Evolutionary conservation across 2,113 vertebrate species (phyloP).

Genomic region (Sphyrna mokarran): DNA sequence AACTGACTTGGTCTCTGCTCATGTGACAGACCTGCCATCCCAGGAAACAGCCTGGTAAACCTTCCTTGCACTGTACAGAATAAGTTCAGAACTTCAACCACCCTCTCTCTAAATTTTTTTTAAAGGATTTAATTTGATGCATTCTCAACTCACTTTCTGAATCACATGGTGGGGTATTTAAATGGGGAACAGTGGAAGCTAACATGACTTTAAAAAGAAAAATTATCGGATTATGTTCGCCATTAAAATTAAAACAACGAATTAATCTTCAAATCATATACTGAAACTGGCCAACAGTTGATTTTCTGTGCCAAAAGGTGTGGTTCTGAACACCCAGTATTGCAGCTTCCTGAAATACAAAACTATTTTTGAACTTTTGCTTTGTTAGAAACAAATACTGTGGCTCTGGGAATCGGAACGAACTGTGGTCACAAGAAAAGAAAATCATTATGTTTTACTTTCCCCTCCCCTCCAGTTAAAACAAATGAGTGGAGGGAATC

Average conservation of each 20-base stretch:
- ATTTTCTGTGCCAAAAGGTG: slow-evolving; percentile 25
- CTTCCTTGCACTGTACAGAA: neutral
- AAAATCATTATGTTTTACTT: slow-evolving; percentile 8
- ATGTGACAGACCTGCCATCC: too few species aligned
- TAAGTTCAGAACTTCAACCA: neutral
- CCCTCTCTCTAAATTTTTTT: neutral
- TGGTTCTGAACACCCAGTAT: slow-evolving; percentile 30
- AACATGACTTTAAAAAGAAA: neutral
- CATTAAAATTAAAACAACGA: neutral
- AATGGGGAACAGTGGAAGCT: neutral
- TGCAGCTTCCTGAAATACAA: slow-evolving; percentile 29
- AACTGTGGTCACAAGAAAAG: neutral
- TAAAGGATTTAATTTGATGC: neutral
- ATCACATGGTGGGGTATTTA: neutral
- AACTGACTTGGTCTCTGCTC: too few species aligned
- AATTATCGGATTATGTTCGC: neutral
- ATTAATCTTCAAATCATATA: neutral
- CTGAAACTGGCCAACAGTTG: neutral
- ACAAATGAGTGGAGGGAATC: neutral
- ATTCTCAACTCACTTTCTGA: neutral
- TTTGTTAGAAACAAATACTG: slow-evolving; percentile 19
- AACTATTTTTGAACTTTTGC: slow-evolving; percentile 21
- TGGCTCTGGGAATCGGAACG: neutral
- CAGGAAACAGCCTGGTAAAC: too few species aligned
- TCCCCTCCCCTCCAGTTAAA: neutral